phyloP scores from a whole-genome alignment of 2,888 invertebrate species.

The Drosophila percnosoma region DNA sequence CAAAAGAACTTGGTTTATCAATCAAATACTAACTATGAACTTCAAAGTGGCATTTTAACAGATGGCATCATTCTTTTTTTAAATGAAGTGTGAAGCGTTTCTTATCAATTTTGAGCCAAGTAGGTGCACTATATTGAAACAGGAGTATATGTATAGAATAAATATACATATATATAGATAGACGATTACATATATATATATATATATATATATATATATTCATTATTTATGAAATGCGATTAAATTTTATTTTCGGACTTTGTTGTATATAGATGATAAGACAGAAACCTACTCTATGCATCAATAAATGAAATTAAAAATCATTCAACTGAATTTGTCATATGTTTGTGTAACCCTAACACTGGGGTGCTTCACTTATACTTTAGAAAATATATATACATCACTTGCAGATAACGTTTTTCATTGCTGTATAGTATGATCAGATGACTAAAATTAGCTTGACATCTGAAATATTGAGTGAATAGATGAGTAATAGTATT shows the following conservation, averaged over 20 bases:
- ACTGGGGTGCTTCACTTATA: background rate
- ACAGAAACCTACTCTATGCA: constrained; percentile 16
- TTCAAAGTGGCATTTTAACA: constrained; percentile 20
- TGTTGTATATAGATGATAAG: constrained; percentile 43
- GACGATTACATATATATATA: constrained; percentile 11
- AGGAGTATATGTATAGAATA: constrained; percentile 21
- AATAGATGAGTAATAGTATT: background rate
- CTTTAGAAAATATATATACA: background rate
- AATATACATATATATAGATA: constrained; percentile 31
- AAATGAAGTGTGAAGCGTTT: constrained; percentile 40
- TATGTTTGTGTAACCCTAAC: constrained; percentile 13
- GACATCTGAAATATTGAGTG: constrained; percentile 1
- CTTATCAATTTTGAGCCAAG: constrained; percentile 46
- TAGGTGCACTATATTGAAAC: constrained; percentile 30
- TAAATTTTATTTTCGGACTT: constrained; percentile 49
- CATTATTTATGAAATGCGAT: constrained; percentile 39
- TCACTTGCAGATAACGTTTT: constrained; percentile 24
- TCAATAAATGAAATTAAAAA: constrained; percentile 17
- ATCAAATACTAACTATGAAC: constrained; percentile 14
- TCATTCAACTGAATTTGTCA: constrained; percentile 58
- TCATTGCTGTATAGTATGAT: constrained; percentile 22
- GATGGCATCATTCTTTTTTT: constrained; percentile 41
- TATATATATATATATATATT: background rate
- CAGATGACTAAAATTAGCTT: constrained; percentile 1
- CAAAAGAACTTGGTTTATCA: constrained; percentile 16